Base-by-base conservation (phyloP, 2,888 invertebrate genomes). In the Drosophila buzzatii region DNA sequence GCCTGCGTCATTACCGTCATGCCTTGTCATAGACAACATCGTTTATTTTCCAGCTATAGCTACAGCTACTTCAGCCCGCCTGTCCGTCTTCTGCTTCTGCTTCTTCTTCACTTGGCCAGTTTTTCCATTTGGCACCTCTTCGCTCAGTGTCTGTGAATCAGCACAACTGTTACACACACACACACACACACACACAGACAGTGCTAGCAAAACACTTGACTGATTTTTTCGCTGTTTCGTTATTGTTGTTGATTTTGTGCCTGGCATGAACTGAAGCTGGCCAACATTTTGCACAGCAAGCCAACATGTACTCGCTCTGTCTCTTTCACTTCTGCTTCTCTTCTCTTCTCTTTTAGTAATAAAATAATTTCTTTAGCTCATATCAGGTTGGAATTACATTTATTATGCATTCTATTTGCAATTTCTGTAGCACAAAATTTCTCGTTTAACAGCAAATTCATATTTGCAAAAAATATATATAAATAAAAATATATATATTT, bases 1-100 rank as follows among this genome's bases (percentile, higher is more conserved):
- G 41, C 33, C 49, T 47, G 41, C 55, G 41, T 85, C 88, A 85
- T 85, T 88, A 85, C 88, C 85, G 85, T 85, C 85, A 88, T 85
- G 85, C 85, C 86, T 83, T 88, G 85, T 85, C 85, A 85, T 85
- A 88, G 88, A 85, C 85, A 85, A 85, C 85, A 85, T 85, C 88
- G 88, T 85, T 85, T 85, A 85, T 85, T 85, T 85, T 81, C 81
- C 75, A 66, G 41, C 66, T 47, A n/a, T 53, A 33, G 18, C 44
- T 10, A 20, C n/a, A 8, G 14, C 49, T n/a, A 41, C n/a, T 6
- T 14, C 44, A 27, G 44, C 1, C 23, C 45, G 44, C 0, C 7
- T 3, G 23, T n/a, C 42, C 62, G 20, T 37, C 16, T 37, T 37
- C 39, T 53, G 58, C 33, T 58, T 71, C n/a, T n/a, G n/a, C 53